Percentiles rank a stretch among this genome's conserved stretches.
phyloP scores from a whole-genome alignment of 1,140 invertebrate species.

The Zophobas morio region DNA sequence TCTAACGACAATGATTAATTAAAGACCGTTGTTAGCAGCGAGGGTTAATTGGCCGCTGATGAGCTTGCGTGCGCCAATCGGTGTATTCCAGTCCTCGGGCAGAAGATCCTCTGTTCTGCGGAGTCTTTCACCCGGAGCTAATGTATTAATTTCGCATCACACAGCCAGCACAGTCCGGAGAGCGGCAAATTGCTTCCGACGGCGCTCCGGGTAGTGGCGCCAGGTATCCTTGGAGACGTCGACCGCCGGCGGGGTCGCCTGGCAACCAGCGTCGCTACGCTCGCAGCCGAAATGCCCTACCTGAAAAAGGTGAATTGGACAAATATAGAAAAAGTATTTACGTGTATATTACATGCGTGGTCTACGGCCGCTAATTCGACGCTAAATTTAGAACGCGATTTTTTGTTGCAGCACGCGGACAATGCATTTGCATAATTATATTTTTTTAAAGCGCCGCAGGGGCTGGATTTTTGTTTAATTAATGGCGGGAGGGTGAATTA shows the following conservation, averaged over 20 bases:
- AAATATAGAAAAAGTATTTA: slow-evolving; percentile 43
- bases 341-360: slow-evolving; percentile 26
- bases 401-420: slow-evolving; percentile 2
- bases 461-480: slow-evolving; percentile 9
- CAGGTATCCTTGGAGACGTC: slow-evolving; percentile 68
- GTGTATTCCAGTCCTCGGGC: slow-evolving; percentile 13
- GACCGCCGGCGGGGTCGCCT: slow-evolving; percentile 64
- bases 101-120: slow-evolving; percentile 43
- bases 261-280: slow-evolving; percentile 64
- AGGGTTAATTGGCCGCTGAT: slow-evolving; percentile 45
- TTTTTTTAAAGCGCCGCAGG: neutral
- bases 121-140: slow-evolving; percentile 58
- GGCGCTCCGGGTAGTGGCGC: slow-evolving; percentile 64
- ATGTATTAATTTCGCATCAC: slow-evolving; percentile 62
- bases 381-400: slow-evolving; percentile 3
- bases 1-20: slow-evolving; percentile 47
- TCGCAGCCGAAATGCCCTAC: slow-evolving; percentile 49
- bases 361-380: neutral
- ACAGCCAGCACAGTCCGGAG: slow-evolving; percentile 54
- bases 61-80: slow-evolving; percentile 43
- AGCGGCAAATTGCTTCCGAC: slow-evolving; percentile 63
- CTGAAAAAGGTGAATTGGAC: slow-evolving; percentile 51
- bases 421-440: slow-evolving; percentile 22
- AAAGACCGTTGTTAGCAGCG: slow-evolving; percentile 44
- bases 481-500: slow-evolving; percentile 15